Evolutionary conservation across 2,888 invertebrate genomes (phyloP).

Genomic region (Mechanitis mazaeus): DNA sequence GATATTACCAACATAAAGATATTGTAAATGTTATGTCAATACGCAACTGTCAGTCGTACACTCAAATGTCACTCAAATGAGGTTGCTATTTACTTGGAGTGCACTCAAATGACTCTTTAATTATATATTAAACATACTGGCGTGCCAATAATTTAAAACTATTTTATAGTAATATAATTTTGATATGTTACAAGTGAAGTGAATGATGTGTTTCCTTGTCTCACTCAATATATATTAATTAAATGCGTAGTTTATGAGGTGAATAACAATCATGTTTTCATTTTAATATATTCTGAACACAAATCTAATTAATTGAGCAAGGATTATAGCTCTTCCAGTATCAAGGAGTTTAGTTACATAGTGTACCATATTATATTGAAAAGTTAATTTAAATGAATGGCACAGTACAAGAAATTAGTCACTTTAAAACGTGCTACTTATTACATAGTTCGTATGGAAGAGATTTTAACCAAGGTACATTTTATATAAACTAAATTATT

Average conservation of each 20-base stretch:
- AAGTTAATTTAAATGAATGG: conserved; percentile 17
- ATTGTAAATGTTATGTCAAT: conserved; percentile 5
- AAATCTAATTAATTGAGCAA: conserved; percentile 27
- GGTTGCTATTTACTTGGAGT: too few species aligned
- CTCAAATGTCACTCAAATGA: too few species aligned
- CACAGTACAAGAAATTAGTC: conserved; percentile 13
- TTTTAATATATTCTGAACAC: conserved; percentile 11
- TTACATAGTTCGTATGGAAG: conserved; percentile 10
- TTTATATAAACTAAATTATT: conserved; percentile 19
- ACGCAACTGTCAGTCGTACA: too few species aligned
- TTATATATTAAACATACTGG: conserved; percentile 20
- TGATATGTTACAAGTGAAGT: conserved; percentile 1
- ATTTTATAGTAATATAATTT: conserved; percentile 2
- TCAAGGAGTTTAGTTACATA: conserved; percentile 20
- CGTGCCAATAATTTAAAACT: conserved; percentile 18
- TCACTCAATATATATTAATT: not conserved
- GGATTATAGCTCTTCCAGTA: conserved; percentile 12
- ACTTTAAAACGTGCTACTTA: too few species aligned
- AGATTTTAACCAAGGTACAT: conserved; percentile 14
- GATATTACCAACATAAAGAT: conserved; percentile 27
- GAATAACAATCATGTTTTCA: not conserved
- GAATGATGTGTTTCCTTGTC: not conserved
- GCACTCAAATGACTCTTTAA: too few species aligned
- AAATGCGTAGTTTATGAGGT: not conserved
- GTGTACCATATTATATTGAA: conserved; percentile 24